Base-by-base conservation (phyloP, 2,113 vertebrate genomes). In the Notothenia rossii region DNA sequence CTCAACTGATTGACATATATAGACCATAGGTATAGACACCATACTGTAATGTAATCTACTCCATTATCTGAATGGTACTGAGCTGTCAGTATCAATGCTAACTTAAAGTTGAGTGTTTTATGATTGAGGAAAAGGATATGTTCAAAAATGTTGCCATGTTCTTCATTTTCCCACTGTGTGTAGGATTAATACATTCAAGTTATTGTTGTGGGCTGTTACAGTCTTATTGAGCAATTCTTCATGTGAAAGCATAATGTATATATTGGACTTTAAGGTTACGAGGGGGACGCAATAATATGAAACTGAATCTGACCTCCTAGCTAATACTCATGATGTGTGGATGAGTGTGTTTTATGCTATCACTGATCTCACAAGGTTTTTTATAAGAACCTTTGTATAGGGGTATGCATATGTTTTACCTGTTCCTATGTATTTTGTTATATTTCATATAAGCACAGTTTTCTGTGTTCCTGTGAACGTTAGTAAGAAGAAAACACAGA, bases 1-100 rank as follows among this genome's bases (percentile, higher is more conserved):
- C 55, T 61, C 54, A 75, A 81, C 17, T 58, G 51, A 72, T 63
- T 74, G 54, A 46, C 51, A 79, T 63, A 75, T 14, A 48, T 11
- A 45, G 67, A 67, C 48, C 72, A 29, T 17, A 59, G 29, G 29
- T 29, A 29, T 29, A 40, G 36, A 40, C 36, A 40, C 36, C 36
- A 10, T 22, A 2, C 7, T 65, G 5, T 12, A 40, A 40, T 40
- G 36, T 40, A 7, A 40, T 40, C 36, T 29, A 29, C 29, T 29
- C 29, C 29, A 29, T 29, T 29, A 29, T 29, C 46, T 4, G 2
- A 68, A 5, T 71, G 14, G 45, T 29, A n/a, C 51, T 46, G 14
- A 4, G 22, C 50, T 66, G 48, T 10, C 18, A 25, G 50, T 51
- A 40, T 40, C 36, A 40, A 5, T 6, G 4, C 6, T 15, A 43